These are phyloP conservation scores for Agrypnus murinus DNA, from an alignment of 2,888 invertebrate genomes.

Conservation along the genomic window DNA sequence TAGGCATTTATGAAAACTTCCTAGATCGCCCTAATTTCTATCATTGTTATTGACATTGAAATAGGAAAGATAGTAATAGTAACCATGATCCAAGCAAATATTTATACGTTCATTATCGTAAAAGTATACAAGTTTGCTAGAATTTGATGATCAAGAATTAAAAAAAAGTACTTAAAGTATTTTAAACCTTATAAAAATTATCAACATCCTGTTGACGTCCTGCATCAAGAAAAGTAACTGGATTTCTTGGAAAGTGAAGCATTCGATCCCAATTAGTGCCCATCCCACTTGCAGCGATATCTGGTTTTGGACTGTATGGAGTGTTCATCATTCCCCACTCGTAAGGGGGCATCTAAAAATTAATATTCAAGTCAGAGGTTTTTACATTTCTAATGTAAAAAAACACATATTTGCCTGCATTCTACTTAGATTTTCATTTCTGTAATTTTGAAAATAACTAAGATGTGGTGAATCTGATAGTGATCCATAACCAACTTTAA, in stretches of 20 bases:
- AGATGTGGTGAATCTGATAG: constrained; percentile 61
- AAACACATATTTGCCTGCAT: constrained; percentile 55
- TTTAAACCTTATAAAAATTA: constrained; percentile 71
- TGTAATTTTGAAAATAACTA: constrained; percentile 69
- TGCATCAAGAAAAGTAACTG: constrained; percentile 68
- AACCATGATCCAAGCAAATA: too few relatives aligned
- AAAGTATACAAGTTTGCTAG: too few relatives aligned
- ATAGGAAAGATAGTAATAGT: too few relatives aligned
- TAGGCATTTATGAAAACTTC: too few relatives aligned
- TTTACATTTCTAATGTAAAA: not conserved
- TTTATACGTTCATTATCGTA: too few relatives aligned
- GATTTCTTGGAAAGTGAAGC: constrained; percentile 64
- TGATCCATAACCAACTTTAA: constrained; percentile 63
- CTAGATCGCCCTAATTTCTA: too few relatives aligned
- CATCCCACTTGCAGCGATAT: constrained; percentile 65
- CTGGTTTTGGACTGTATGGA: constrained; percentile 68
- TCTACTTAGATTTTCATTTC: constrained; percentile 69
- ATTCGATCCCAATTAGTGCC: constrained; percentile 63
- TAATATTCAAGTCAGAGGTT: constrained; percentile 1
- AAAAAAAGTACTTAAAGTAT: too few relatives aligned
- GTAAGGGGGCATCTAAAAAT: constrained; percentile 67
- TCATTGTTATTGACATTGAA: too few relatives aligned
- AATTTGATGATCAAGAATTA: too few relatives aligned
- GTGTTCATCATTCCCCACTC: constrained; percentile 68
- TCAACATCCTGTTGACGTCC: constrained; percentile 70